Evolutionary conservation across 1,140 invertebrate genomes (phyloP).

Genomic region (Ostrea denselamellosa): DNA sequence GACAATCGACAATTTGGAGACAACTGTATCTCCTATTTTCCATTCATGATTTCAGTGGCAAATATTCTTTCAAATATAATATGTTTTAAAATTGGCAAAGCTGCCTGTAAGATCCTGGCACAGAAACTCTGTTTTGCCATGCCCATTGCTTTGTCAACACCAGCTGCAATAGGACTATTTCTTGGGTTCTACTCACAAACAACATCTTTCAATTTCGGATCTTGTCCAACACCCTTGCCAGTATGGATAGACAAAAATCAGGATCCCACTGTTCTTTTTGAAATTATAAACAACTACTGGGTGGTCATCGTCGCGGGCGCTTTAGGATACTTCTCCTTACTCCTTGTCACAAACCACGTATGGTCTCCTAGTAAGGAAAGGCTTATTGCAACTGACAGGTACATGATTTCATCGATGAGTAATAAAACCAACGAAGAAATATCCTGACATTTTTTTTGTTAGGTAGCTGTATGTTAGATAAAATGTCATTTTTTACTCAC

Average conservation of each 20-base stretch:
- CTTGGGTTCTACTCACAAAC: constrained; percentile 56
- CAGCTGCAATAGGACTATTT: constrained; percentile 92
- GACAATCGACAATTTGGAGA: constrained; percentile 7
- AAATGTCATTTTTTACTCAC: background rate
- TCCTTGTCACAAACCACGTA: constrained; percentile 97
- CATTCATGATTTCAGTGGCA: constrained; percentile 58
- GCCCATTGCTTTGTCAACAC: constrained; percentile 94
- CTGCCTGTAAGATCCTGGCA: constrained; percentile 95
- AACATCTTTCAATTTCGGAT: background rate
- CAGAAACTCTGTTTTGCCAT: constrained; percentile 98
- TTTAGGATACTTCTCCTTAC: constrained; percentile 95
- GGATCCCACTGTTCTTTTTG: constrained; percentile 49
- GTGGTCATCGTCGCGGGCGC: constrained; percentile 57
- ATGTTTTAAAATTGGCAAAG: constrained; percentile 70
- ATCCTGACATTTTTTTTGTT: background rate
- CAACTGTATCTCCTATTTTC: constrained; percentile 43
- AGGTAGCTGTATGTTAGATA: background rate
- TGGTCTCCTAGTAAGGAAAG: constrained; percentile 98
- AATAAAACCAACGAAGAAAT: background rate
- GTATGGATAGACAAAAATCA: constrained; percentile 44
- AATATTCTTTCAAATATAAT: constrained; percentile 59
- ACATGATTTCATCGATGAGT: constrained; percentile 15
- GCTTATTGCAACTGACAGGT: constrained; percentile 95
- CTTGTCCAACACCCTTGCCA: constrained; percentile 52
- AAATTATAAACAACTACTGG: constrained; percentile 40